Evolutionary conservation across 2,797 vertebrate species (phyloP), one percentile per base, ranked within the genome.

Genomic region (Pogoniulus pusillus): DNA sequence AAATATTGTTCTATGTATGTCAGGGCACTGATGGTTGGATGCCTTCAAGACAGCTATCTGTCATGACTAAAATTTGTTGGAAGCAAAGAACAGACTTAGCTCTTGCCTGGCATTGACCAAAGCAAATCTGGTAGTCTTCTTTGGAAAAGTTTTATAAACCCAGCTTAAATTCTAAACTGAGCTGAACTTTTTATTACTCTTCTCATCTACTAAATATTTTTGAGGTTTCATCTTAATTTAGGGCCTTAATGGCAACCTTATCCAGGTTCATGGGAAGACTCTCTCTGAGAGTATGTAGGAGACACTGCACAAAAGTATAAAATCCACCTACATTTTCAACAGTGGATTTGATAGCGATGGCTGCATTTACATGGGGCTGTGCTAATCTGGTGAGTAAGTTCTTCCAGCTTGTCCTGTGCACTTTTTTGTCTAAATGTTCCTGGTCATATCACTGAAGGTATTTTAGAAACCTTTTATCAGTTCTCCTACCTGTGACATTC

Each of bases 401-500:
- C n/a, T 78, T 90, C 62, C 57, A 79, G 35, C 10, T 5, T 79
- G 75, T 82, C 53, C 85, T 62, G 34, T 64, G 69, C 9, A 57
- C 39, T 1, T 16, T 55, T 82, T 71, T 32, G 8, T 45, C 17
- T 3, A 32, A 85, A 63, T 57, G 77, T 85, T 84, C 62, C 59
- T 55, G 17, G 12, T 66, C 6, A 1, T 83, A 87, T 92, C 83
- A n/a, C 37, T 92, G 19, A 60, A 29, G 20, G 12, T 71, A 55
- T 53, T 93, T 86, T 69, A 43, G 59, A 79, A 87, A 47, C 35
- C 17, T 66, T 66, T 78, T 79, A 88, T 92, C 47, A 53, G 63
- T 76, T 86, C 71, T 93, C 66, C 55, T 89, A 86, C 83, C 63
- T 81, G 51, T 90, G 85, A 88, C 77, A 53, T 85, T 94, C 78